Evolutionary conservation across 2,113 vertebrate genomes (phyloP), one percentile per base, ranked within the genome.

Genomic region (Trogon surrucura): DNA sequence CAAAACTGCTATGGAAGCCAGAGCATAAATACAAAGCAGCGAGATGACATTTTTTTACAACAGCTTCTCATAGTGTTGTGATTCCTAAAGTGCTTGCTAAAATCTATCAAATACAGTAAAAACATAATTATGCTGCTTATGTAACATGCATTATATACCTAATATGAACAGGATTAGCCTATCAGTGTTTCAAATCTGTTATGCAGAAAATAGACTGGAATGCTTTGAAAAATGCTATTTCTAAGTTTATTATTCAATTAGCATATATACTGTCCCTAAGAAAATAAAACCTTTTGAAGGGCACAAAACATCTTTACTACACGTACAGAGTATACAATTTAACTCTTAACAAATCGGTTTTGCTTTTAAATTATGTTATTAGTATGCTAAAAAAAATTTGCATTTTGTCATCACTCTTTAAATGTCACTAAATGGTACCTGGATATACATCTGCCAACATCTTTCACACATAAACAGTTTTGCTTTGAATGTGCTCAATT

Each of bases 231-330:
- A 91, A 88, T 4, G 1, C 17, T 85, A 13, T 94, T 86, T 81
- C 38, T 26, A 58, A 80, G 57, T 95, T 94, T 94, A 80, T 90
- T 91, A 78, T 94, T 91, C 79, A 96, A 92, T 91, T 92, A 94
- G 25, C 34, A 65, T 45, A 7, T 65, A 64, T 67, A 50, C 16
- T 44, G 12, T 82, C 17, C 14, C 18, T 73, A 85, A 93, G 54
- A 89, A 97, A 96, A 91, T n/a, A 87, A 96, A 96, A 89, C 20
- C 27, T 75, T 94, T 83, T 54, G 21, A 69, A n/a, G 7, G 47
- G 11, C 27, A 90, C 7, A 67, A 73, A 86, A 62, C 16, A 51
- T 36, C 93, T 91, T 93, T 90, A 65, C 16, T 80, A 56, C 56
- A 69, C 22, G 30, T 72, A 8, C 8, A 57, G 41, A 66, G 13